phyloP scores from a whole-genome alignment of 2,113 vertebrate species.

The Dromaius novaehollandiae region DNA sequence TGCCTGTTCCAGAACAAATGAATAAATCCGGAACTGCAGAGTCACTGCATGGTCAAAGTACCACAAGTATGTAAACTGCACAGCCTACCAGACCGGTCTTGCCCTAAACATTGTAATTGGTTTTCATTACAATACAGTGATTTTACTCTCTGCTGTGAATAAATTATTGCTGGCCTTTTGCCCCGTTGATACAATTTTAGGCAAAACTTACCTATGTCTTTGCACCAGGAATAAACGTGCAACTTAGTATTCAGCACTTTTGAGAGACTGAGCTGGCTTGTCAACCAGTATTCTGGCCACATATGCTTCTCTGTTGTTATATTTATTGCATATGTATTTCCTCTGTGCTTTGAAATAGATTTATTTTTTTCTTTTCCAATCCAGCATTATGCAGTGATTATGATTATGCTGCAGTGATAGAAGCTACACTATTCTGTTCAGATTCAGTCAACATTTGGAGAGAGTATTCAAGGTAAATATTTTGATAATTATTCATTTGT shows the following conservation, averaged over 20 bases:
- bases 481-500: neutral
- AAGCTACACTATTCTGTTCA: neutral
- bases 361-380: neutral
- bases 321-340: neutral
- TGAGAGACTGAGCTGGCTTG: neutral
- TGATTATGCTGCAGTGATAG: neutral
- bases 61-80: neutral
- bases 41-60: neutral
- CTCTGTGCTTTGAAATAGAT: neutral
- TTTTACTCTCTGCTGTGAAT: neutral
- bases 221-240: neutral
- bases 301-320: neutral
- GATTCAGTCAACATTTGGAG: neutral
- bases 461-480: neutral
- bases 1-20: neutral
- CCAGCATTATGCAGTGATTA: neutral
- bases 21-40: constrained; percentile 24
- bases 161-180: neutral
- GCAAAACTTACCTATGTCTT: neutral
- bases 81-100: neutral
- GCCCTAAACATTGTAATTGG: neutral
- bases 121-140: constrained; percentile 2
- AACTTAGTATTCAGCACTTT: neutral
- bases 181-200: neutral
- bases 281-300: neutral